These are phyloP conservation scores for Pteronura brasiliensis DNA, from an alignment of 2,113 vertebrate species.

Conservation along the genomic window DNA sequence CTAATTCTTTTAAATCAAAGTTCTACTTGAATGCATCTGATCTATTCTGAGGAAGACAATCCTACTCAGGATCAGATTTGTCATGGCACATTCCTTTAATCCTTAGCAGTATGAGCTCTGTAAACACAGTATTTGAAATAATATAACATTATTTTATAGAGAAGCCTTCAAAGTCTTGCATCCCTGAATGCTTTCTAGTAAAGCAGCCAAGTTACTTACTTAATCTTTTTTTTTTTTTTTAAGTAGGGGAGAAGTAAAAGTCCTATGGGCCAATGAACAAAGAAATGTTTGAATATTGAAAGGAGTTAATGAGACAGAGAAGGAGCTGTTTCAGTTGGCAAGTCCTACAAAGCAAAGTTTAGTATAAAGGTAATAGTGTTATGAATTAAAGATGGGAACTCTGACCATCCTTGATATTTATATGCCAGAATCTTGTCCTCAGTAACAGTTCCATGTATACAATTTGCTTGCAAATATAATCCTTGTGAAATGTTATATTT, in stretches of 20 bases:
- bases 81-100: conserved; percentile 66
- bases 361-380: not conserved
- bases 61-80: conserved; percentile 68
- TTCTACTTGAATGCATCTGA: conserved; percentile 63
- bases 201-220: conserved; percentile 61
- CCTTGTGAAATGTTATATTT: not conserved
- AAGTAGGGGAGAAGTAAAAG: not conserved
- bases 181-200: conserved; percentile 56
- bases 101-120: conserved; percentile 62
- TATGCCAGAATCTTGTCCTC: not conserved
- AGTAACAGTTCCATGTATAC: not conserved
- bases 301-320: conserved; percentile 51
- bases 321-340: conserved; percentile 32
- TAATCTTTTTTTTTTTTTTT: conserved; percentile 30
- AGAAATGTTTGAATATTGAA: conserved; percentile 55
- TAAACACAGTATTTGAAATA: conserved; percentile 73
- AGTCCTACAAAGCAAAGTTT: conserved; percentile 20
- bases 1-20: conserved; percentile 67
- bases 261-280: conserved; percentile 18
- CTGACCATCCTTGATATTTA: not conserved
- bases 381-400: not conserved
- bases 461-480: not conserved
- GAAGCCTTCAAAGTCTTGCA: conserved; percentile 44
- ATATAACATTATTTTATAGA: conserved; percentile 69
- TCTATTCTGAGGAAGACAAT: conserved; percentile 57